phyloP scores from a whole-genome alignment of 2,888 invertebrate species.

The Eupithecia exiguata region DNA sequence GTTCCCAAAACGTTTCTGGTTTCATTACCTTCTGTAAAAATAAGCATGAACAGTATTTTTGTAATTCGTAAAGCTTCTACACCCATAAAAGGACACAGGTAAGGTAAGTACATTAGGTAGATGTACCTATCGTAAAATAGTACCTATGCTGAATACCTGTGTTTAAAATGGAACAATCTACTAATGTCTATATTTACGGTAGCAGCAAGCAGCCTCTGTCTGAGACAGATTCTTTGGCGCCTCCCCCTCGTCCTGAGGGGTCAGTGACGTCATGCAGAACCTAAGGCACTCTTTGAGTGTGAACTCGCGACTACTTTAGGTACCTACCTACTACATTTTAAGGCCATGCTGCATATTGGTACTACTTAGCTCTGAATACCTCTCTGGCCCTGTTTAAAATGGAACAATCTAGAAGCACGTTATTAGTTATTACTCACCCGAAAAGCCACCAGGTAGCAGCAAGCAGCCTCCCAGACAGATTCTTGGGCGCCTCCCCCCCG shows the following conservation, averaged over 20 bases:
- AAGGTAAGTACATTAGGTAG: too few relatives aligned
- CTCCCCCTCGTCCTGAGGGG: constrained; percentile 97
- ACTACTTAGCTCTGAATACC: constrained; percentile 1
- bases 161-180: constrained; percentile 9
- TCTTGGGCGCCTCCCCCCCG: constrained; percentile 98
- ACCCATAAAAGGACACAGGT: too few relatives aligned
- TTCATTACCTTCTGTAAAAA: too few relatives aligned
- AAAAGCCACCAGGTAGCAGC: constrained; percentile 99
- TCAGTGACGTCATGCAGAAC: constrained; percentile 99
- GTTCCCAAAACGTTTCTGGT: too few relatives aligned
- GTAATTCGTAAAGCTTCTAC: too few relatives aligned
- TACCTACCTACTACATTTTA: too few relatives aligned
- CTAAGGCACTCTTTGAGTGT: constrained; percentile 98
- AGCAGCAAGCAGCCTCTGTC: constrained; percentile 95
- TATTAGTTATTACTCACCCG: constrained; percentile 84
- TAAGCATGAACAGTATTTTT: too few relatives aligned
- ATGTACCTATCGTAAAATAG: too few relatives aligned
- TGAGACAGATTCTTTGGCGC: constrained; percentile 98
- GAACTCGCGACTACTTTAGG: too few relatives aligned
- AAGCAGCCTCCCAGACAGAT: constrained; percentile 95
- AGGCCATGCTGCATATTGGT: too few relatives aligned
- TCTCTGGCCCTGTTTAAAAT: neutral
- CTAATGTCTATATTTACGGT: too few relatives aligned
- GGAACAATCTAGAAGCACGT: constrained; percentile 11
- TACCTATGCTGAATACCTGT: neutral